These are phyloP conservation scores for Cyclura pinguis DNA, from an alignment of 2,797 vertebrate genomes.

Conservation along the genomic window DNA sequence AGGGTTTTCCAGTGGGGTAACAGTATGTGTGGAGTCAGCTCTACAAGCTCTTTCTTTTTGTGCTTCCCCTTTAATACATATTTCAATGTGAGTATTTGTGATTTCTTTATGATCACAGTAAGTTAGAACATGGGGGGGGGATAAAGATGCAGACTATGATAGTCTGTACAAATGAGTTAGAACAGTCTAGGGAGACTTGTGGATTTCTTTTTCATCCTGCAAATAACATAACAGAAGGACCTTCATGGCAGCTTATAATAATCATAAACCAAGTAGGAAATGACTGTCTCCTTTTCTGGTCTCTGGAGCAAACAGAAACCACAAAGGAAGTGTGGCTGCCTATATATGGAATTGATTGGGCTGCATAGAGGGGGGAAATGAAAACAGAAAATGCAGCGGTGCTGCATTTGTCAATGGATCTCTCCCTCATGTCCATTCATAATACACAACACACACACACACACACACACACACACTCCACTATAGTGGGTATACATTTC, in stretches of 20 bases:
- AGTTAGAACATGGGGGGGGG: not conserved
- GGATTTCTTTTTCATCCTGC: slow-evolving; percentile 44
- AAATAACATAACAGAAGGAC: slow-evolving; percentile 49
- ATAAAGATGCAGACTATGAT: slow-evolving; percentile 19
- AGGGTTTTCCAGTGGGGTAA: too few relatives aligned
- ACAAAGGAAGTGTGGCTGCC: not conserved
- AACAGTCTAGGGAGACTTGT: not conserved
- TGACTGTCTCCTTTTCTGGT: slow-evolving; percentile 24
- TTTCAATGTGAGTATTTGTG: slow-evolving; percentile 37
- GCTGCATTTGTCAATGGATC: not conserved
- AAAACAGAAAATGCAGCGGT: slow-evolving; percentile 31
- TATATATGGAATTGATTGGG: slow-evolving; percentile 43
- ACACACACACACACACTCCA: not conserved
- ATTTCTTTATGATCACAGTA: slow-evolving; percentile 50
- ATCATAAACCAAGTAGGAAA: slow-evolving; percentile 44
- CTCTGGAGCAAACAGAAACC: slow-evolving; percentile 41
- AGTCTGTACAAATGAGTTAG: slow-evolving; percentile 45
- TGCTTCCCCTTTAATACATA: not conserved
- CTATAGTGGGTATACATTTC: too few relatives aligned
- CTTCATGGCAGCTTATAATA: slow-evolving; percentile 47
- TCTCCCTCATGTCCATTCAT: not conserved
- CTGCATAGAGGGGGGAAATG: slow-evolving; percentile 16
- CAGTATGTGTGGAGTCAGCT: not conserved
- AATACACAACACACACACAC: not conserved
- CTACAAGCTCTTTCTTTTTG: slow-evolving; percentile 25